Conservation (phyloP, 2,113 vertebrate genomes). For the Tragelaphus strepsiceros region DNA sequence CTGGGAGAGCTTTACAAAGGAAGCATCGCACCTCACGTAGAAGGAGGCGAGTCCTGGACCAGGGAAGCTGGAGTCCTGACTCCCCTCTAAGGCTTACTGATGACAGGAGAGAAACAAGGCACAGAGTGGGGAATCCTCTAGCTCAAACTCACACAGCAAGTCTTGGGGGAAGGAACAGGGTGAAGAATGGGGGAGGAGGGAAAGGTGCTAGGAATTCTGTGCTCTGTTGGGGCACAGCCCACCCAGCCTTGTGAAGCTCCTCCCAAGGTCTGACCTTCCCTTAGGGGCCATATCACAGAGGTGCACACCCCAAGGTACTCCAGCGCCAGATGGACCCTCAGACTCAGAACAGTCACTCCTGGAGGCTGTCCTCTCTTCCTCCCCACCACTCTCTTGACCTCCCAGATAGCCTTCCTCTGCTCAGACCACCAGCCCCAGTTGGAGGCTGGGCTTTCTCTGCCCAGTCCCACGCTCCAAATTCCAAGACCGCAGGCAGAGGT, state of each 20-base stretch:
- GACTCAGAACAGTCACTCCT: not conserved
- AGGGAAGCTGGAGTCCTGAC: not conserved
- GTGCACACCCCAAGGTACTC: not conserved
- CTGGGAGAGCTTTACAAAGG: not conserved
- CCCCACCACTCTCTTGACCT: not conserved
- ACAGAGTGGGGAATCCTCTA: not conserved
- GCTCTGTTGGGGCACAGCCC: not conserved
- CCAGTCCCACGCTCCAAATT: not conserved
- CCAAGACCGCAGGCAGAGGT: not conserved
- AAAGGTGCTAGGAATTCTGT: not conserved
- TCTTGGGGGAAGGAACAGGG: not conserved
- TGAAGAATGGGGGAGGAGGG: not conserved
- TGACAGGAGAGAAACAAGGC: not conserved
- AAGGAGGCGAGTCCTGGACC: not conserved
- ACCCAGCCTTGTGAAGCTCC: not conserved
- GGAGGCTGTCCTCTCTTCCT: not conserved
- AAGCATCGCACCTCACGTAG: not conserved
- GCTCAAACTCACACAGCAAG: not conserved
- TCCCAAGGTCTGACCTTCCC: not conserved
- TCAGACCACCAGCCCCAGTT: not conserved
- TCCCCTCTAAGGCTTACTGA: not conserved
- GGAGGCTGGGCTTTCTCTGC: not conserved
- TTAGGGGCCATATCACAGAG: not conserved
- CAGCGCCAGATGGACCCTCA: not conserved
- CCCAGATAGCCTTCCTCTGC: not conserved